Conservation (phyloP, 2,113 vertebrate genomes). For the Tyrannus savana region DNA sequence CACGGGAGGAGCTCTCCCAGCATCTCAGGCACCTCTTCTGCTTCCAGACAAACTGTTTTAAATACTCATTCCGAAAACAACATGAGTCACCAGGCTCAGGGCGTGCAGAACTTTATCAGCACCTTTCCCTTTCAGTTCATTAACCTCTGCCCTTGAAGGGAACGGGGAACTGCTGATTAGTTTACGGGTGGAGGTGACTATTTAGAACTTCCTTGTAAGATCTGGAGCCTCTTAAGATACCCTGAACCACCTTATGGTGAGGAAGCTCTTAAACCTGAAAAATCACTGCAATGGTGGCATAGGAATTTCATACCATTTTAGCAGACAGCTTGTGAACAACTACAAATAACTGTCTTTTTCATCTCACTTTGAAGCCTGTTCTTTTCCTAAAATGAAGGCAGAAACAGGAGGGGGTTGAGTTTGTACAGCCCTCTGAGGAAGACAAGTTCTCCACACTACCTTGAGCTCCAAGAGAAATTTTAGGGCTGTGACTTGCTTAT, state of each 20-base stretch:
- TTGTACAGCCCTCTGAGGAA: not conserved
- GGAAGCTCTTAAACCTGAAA: not conserved
- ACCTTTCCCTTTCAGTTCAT: constrained; percentile 7
- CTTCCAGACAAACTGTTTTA: constrained; percentile 2
- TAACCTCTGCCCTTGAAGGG: constrained; percentile 5
- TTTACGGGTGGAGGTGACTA: not conserved
- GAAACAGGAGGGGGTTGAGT: not conserved
- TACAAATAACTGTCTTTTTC: not conserved
- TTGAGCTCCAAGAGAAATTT: not conserved
- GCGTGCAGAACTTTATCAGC: not conserved
- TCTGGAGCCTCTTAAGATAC: not conserved
- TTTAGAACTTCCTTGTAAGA: not conserved
- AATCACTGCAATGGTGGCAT: not conserved
- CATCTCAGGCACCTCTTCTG: not conserved
- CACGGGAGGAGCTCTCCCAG: not conserved
- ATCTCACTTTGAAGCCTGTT: not conserved
- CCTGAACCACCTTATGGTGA: not conserved
- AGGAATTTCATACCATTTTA: not conserved
- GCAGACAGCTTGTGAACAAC: not conserved
- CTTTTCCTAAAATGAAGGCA: constrained; percentile 8
- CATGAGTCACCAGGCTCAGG: constrained; percentile 17
- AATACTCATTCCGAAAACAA: not conserved
- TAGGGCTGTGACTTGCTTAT: not conserved
- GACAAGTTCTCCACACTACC: not conserved
- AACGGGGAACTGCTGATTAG: not conserved